These are phyloP conservation scores for Calliphora vomitoria DNA, from an alignment of 2,888 invertebrate genomes.

Conservation along the genomic window DNA sequence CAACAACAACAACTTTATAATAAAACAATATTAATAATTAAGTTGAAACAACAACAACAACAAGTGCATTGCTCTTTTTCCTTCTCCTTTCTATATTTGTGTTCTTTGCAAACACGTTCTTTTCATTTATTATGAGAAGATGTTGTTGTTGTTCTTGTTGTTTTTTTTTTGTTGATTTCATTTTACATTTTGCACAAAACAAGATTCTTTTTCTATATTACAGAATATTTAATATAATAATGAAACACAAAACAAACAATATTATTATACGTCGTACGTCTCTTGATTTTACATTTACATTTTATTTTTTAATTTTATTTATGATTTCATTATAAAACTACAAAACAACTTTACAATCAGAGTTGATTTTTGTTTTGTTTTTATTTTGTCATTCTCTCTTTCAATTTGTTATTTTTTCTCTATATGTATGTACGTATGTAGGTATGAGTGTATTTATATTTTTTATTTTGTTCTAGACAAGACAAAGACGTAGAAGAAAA, in stretches of 20 bases:
- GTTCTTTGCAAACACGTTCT: conserved; percentile 41
- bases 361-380: conserved; percentile 26
- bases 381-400: not conserved
- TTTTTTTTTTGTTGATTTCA: conserved; percentile 29
- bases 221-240: conserved; percentile 54
- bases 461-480: conserved; percentile 30
- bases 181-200: conserved; percentile 60
- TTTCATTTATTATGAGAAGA: conserved; percentile 5
- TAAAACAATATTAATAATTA: conserved; percentile 57
- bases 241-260: conserved; percentile 68
- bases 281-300: not conserved
- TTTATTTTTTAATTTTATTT: conserved; percentile 18
- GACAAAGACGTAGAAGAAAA: not conserved
- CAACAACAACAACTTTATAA: conserved; percentile 18
- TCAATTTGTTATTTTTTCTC: not conserved
- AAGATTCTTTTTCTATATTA: conserved; percentile 33
- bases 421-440: too few relatives aligned
- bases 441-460: too few relatives aligned
- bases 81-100: conserved; percentile 10
- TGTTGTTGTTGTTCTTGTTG: conserved; percentile 11
- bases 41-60: conserved; percentile 46
- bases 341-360: conserved; percentile 34
- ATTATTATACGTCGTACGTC: conserved; percentile 31
- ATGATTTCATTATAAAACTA: conserved; percentile 31
- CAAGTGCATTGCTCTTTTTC: conserved; percentile 65